Evolutionary conservation across 2,888 invertebrate genomes (phyloP).

Genomic region (Leucophora obtusa): DNA sequence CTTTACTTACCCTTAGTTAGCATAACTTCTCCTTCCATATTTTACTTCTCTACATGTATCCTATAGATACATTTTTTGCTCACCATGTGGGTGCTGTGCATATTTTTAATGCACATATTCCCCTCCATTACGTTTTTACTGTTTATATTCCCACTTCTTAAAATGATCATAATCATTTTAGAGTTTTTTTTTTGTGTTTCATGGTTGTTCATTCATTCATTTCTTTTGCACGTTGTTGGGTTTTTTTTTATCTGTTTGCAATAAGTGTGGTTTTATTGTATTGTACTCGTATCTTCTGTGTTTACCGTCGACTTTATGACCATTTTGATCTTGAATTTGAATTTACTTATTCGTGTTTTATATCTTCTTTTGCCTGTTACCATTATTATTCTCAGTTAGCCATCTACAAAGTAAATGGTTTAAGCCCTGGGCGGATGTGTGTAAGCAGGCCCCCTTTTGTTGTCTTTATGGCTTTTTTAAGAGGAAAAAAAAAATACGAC

Average conservation of each 20-base stretch:
- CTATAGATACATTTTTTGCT: slow-evolving; percentile 49
- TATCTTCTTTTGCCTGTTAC: slow-evolving; percentile 32
- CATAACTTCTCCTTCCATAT: neutral
- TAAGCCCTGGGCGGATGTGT: slow-evolving; percentile 62
- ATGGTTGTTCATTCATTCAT: slow-evolving; percentile 31
- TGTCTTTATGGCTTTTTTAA: slow-evolving; percentile 32
- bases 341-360: slow-evolving; percentile 55
- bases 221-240: slow-evolving; percentile 38
- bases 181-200: slow-evolving; percentile 20
- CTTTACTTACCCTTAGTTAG: neutral
- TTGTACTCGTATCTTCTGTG: neutral
- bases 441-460: slow-evolving; percentile 49
- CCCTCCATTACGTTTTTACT: slow-evolving; percentile 43
- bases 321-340: slow-evolving; percentile 65
- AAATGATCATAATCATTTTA: slow-evolving; percentile 55
- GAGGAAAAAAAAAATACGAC: neutral
- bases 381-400: slow-evolving; percentile 13
- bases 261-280: neutral
- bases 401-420: slow-evolving; percentile 15
- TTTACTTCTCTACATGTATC: neutral
- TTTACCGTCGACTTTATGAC: slow-evolving; percentile 54
- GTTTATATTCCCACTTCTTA: slow-evolving; percentile 10
- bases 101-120: slow-evolving; percentile 53
- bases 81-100: slow-evolving; percentile 63
- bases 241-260: neutral